phyloP scores from a whole-genome alignment of 2,113 vertebrate species.

The Arvicanthis niloticus region DNA sequence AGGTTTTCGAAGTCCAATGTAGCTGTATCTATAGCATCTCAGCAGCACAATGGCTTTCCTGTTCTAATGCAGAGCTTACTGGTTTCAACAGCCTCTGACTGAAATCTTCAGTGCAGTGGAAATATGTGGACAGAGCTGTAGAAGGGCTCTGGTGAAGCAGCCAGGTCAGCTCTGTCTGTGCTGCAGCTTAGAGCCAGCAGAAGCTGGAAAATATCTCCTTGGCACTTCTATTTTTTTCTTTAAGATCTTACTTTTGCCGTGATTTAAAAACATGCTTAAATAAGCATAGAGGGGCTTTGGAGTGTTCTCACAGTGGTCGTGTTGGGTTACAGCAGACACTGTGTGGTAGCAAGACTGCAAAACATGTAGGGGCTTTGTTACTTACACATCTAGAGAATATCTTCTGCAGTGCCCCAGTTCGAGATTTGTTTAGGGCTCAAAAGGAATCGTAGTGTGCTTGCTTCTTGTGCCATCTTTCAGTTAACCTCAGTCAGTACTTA shows the following conservation, averaged over 20 bases:
- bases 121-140: neutral
- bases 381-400: neutral
- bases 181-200: neutral
- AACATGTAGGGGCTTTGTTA: neutral
- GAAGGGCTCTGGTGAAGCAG: neutral
- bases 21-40: neutral
- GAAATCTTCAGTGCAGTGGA: neutral
- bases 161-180: neutral
- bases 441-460: neutral
- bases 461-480: neutral
- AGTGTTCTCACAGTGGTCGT: neutral
- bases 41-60: neutral
- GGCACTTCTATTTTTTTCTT: neutral
- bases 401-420: no score
- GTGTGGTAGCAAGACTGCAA: neutral
- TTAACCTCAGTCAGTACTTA: neutral
- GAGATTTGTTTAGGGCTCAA: neutral
- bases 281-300: neutral
- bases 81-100: constrained; percentile 34
- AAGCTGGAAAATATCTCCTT: neutral
- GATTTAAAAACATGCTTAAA: neutral
- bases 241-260: neutral
- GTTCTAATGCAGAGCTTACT: neutral
- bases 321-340: neutral
- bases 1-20: neutral